These are phyloP conservation scores for Ivindomyrus marchei DNA, from an alignment of 2,113 vertebrate genomes.

Conservation along the genomic window DNA sequence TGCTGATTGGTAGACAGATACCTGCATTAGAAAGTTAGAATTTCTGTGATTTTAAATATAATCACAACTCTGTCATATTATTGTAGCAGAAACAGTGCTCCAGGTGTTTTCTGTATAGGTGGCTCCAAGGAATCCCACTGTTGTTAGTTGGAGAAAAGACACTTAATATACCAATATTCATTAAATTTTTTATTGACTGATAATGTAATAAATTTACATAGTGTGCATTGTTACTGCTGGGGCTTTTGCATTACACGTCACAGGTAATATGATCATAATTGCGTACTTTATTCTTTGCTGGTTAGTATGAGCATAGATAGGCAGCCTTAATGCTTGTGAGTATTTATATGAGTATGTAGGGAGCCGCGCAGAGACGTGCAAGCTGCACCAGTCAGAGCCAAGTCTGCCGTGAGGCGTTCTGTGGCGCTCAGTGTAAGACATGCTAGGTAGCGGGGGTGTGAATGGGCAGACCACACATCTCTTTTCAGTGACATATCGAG, in stretches of 20 bases:
- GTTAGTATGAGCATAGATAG: not conserved
- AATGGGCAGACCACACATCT: not conserved
- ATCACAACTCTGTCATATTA: not conserved
- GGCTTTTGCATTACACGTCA: not conserved
- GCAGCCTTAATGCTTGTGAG: not conserved
- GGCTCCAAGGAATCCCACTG: not conserved
- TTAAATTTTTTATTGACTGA: not conserved
- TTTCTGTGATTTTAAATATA: constrained; percentile 1
- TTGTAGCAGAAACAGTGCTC: not conserved
- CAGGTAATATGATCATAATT: not conserved
- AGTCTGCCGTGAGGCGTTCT: not conserved
- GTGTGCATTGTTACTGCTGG: not conserved
- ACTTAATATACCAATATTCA: not conserved
- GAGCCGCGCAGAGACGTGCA: not conserved
- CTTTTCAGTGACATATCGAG: too few species aligned
- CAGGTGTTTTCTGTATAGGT: not conserved
- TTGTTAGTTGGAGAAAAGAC: not conserved
- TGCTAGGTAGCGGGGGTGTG: not conserved
- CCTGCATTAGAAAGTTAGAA: constrained; percentile 1
- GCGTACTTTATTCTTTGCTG: not conserved
- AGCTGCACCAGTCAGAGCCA: not conserved
- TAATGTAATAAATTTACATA: not conserved
- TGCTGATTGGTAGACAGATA: not conserved
- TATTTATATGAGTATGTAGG: not conserved
- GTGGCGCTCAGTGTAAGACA: not conserved